These are phyloP conservation scores for Ridgeia piscesae DNA, from an alignment of 1,140 invertebrate genomes.

Conservation along the genomic window DNA sequence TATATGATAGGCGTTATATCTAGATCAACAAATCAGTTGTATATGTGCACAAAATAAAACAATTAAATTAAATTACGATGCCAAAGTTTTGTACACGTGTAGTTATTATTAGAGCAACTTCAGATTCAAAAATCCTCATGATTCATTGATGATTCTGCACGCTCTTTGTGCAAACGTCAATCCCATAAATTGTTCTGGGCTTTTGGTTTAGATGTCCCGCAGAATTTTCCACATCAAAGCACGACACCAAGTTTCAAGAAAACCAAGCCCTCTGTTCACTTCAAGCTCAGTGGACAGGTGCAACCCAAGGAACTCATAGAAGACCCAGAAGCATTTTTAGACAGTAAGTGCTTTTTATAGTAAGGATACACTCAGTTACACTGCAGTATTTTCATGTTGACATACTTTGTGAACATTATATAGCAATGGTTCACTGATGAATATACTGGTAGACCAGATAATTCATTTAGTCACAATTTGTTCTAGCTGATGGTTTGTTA, in stretches of 20 bases:
- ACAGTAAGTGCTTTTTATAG: background rate
- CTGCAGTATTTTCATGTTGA: background rate
- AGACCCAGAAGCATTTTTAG: conserved; percentile 10
- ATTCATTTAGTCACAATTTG: too few species aligned
- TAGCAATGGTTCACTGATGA: background rate
- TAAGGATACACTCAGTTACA: background rate
- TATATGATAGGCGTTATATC: too few species aligned
- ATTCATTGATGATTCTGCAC: background rate
- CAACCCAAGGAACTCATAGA: background rate
- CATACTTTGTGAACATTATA: background rate
- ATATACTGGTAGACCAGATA: too few species aligned
- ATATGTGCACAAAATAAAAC: too few species aligned
- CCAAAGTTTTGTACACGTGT: too few species aligned
- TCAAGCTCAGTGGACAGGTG: background rate
- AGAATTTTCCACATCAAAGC: background rate
- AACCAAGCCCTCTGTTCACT: background rate
- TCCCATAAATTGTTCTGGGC: background rate
- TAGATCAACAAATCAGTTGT: too few species aligned
- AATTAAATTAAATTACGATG: too few species aligned
- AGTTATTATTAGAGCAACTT: background rate
- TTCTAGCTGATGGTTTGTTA: too few species aligned
- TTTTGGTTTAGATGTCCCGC: background rate
- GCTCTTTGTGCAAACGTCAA: background rate
- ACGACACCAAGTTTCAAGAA: background rate
- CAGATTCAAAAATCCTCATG: background rate